These are phyloP conservation scores for Phycodurus eques DNA, from an alignment of 2,113 vertebrate species.

Conservation along the genomic window DNA sequence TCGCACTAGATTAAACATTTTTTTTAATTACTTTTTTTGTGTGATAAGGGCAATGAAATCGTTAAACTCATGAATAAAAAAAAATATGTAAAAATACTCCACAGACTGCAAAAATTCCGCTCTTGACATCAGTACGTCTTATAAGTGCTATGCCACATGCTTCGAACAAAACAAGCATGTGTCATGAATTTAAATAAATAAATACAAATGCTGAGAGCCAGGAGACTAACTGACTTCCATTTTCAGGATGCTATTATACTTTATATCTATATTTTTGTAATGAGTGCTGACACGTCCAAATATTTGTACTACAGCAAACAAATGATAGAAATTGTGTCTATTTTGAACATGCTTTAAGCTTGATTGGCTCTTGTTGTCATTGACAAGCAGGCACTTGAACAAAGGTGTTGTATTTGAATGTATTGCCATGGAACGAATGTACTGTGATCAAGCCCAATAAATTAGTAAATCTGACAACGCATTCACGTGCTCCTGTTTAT, in stretches of 20 bases:
- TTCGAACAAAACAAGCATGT: constrained; percentile 24
- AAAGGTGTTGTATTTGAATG: constrained; percentile 69
- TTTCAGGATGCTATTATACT: constrained; percentile 45
- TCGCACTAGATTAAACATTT: constrained; percentile 12
- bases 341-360: constrained; percentile 71
- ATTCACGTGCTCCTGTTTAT: neutral
- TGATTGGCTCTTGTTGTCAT: constrained; percentile 51
- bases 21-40: constrained; percentile 26
- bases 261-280: constrained; percentile 73
- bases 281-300: constrained; percentile 37
- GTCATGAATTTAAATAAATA: constrained; percentile 11
- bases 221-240: constrained; percentile 51
- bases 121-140: constrained; percentile 29
- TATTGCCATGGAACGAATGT: constrained; percentile 77
- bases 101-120: constrained; percentile 23
- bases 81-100: constrained; percentile 4
- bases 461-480: constrained; percentile 34
- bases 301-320: constrained; percentile 59
- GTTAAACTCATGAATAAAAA: constrained; percentile 10
- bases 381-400: constrained; percentile 45
- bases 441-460: constrained; percentile 66
- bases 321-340: constrained; percentile 49
- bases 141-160: constrained; percentile 31
- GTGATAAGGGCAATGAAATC: constrained; percentile 26
- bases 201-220: constrained; percentile 21